Conservation (phyloP, 2,888 invertebrate genomes). For the Seira musarum region DNA sequence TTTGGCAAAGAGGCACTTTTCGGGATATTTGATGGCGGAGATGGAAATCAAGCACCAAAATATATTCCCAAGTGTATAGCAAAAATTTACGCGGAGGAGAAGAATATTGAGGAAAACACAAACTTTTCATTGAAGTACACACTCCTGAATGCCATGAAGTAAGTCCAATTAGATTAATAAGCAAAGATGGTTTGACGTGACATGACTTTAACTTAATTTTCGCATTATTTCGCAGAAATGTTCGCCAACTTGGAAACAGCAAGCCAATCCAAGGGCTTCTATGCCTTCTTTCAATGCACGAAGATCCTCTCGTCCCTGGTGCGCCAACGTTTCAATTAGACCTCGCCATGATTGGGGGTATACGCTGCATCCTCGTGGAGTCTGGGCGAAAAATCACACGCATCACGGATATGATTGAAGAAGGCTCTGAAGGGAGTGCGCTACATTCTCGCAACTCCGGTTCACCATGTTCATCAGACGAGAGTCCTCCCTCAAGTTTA, state of each 20-base stretch:
- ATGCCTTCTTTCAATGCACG: constrained; percentile 65
- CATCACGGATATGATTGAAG: constrained; percentile 63
- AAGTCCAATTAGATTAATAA: constrained; percentile 39
- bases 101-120: constrained; percentile 85
- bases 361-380: constrained; percentile 66
- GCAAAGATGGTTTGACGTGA: too few relatives aligned
- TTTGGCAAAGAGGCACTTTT: constrained; percentile 82
- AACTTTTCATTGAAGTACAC: constrained; percentile 89
- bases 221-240: constrained; percentile 54
- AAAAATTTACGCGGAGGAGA: constrained; percentile 85
- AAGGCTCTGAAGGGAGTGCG: constrained; percentile 33
- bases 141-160: constrained; percentile 83
- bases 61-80: constrained; percentile 82
- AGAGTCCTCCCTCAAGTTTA: constrained; percentile 38
- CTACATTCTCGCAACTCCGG: constrained; percentile 12
- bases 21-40: constrained; percentile 81
- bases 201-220: neutral
- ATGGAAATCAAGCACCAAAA: constrained; percentile 74
- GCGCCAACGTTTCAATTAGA: constrained; percentile 64
- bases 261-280: constrained; percentile 67
- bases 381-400: constrained; percentile 66
- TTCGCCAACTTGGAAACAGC: constrained; percentile 66
- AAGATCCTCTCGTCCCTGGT: constrained; percentile 58
- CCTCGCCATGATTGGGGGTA: constrained; percentile 67
- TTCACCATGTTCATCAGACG: constrained; percentile 43